Percentiles rank a stretch among this genome's conserved stretches.
Conservation (phyloP, 2,113 vertebrate genomes). For the Sigmodon hispidus region DNA sequence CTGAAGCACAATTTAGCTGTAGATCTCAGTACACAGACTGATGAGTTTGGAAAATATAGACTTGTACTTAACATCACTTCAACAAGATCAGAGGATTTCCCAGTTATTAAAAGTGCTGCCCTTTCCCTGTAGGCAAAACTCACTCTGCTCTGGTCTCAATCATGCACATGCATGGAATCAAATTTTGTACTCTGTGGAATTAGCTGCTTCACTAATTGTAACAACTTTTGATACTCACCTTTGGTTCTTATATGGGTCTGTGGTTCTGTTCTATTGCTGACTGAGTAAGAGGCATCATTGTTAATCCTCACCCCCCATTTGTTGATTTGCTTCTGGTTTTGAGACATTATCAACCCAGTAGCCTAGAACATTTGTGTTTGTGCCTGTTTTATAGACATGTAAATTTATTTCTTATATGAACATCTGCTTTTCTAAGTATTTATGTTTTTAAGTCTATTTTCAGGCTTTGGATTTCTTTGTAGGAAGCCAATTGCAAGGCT, state of each 20-base stretch:
- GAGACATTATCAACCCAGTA: background rate
- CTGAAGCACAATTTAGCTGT: background rate
- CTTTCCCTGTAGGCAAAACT: too few relatives aligned
- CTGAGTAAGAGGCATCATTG: background rate
- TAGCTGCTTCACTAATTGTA: background rate
- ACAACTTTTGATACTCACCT: background rate
- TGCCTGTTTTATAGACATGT: background rate
- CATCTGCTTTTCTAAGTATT: background rate
- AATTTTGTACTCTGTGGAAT: background rate
- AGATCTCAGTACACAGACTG: background rate
- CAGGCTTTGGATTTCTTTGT: background rate
- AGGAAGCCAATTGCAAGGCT: background rate
- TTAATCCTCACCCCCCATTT: background rate
- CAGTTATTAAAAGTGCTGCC: background rate
- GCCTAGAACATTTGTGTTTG: background rate
- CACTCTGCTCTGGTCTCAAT: background rate
- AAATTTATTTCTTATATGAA: slow-evolving; percentile 25
- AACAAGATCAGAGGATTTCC: background rate
- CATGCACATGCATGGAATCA: background rate
- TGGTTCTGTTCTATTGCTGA: background rate
- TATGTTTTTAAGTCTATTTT: slow-evolving; percentile 8
- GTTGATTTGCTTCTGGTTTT: background rate
- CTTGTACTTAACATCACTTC: background rate
- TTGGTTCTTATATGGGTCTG: background rate
- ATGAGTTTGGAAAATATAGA: background rate